Evolutionary conservation across 2,888 invertebrate genomes (phyloP), one percentile per base, ranked within the genome.

Genomic region (Acleris holmiana): DNA sequence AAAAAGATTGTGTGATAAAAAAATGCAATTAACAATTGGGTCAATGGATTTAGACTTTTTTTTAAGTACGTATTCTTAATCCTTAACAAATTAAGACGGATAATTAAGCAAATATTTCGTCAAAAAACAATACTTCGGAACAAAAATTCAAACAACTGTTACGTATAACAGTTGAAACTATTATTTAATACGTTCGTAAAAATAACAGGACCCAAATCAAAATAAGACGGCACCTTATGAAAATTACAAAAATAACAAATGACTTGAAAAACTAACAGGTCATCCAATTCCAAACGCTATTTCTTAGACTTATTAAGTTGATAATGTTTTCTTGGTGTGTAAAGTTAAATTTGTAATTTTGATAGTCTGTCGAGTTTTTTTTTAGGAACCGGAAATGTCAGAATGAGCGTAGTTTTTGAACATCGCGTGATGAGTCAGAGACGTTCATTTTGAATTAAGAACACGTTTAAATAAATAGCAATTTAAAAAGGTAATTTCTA

Each of bases 181-280:
- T 74, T 69, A 68, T 76, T 76, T 76, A 71, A 72, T 72, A 71
- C 63, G 71, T 78, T 73, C 71, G 73, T 75, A 71, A 77, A 47
- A 82, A 80, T 81, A 84, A 84, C 79, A 80, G 76, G 75, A 83
- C 81, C 82, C 79, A 78, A 85, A 85, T 86, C 85, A 85, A 85
- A 85, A 83, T 78, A 80, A 77, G 78, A 78, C 78, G 78, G 75
- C 74, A 70, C 74, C 75, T 82, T 79, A 80, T 75, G 74, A 78
- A 78, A 78, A 71, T 72, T 56, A 71, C 78, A 71, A 78, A 63
- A 18, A 64, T 72, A 65, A 54, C 7, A 29, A 35, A n/a, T 61
- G 15, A 41, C 17, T 13, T 19, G 23, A 17, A n/a, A 15, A 13
- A 46, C 35, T 13, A 21, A 60, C 17, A 48, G 4, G 15, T 23